Conservation (phyloP, 1,140 invertebrate species). For the Bombus turneri region DNA sequence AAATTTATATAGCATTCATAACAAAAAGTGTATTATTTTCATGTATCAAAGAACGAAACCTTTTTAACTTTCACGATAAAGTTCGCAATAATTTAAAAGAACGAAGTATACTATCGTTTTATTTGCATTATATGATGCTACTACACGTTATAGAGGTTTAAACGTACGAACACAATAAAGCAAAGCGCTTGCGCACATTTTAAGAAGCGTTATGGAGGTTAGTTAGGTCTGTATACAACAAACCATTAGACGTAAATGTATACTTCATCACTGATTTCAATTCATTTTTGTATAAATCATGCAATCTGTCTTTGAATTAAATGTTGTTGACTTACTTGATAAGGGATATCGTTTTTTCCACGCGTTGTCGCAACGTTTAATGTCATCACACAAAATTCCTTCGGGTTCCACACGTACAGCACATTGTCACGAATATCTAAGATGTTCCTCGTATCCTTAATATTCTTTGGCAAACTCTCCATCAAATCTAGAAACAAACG, state of each 20-base stretch:
- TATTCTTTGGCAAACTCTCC: constrained; percentile 78
- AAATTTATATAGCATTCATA: no score
- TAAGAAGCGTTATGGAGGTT: background rate
- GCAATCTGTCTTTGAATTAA: background rate
- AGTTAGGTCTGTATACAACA: constrained; percentile 29
- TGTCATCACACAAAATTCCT: constrained; percentile 85
- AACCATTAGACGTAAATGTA: background rate
- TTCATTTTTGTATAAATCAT: background rate
- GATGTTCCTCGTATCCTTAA: constrained; percentile 85
- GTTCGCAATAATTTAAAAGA: background rate
- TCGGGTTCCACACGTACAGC: constrained; percentile 85
- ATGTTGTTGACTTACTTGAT: constrained; percentile 83
- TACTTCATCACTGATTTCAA: background rate
- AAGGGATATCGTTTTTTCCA: constrained; percentile 81
- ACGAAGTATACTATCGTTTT: background rate
- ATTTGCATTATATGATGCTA: no score
- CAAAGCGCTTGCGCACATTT: background rate
- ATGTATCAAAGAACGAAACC: background rate
- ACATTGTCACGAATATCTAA: constrained; percentile 85
- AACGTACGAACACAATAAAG: background rate
- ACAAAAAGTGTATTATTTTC: background rate
- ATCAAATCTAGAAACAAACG: constrained; percentile 85
- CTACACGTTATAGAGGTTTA: background rate
- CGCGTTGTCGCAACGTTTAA: constrained; percentile 84
- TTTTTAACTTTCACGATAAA: background rate